These are phyloP conservation scores for Paramuricea clavata DNA, from an alignment of 92 coral and sea anemone species.

Conservation along the genomic window DNA sequence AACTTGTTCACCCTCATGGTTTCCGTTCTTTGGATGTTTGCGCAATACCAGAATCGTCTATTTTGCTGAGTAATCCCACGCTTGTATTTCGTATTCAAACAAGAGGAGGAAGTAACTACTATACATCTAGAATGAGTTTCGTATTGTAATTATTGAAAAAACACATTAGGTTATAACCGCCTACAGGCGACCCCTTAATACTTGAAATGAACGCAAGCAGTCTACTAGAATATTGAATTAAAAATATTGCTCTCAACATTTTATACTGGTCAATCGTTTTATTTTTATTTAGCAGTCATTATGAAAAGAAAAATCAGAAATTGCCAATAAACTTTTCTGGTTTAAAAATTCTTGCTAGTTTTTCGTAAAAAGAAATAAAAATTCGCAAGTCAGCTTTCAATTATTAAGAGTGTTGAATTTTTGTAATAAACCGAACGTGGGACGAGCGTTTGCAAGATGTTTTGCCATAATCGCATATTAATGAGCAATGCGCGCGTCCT, in stretches of 20 bases:
- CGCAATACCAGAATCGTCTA: not conserved
- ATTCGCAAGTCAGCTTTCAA: not conserved
- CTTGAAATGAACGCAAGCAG: not conserved
- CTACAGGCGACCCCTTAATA: not conserved
- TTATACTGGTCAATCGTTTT: not conserved
- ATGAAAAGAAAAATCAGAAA: not conserved
- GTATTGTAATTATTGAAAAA: not conserved
- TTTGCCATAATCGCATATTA: not conserved
- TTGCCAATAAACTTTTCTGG: not conserved
- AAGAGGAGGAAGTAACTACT: not conserved
- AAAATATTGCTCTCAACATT: not conserved
- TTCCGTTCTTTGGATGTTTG: not conserved
- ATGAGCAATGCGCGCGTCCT: not conserved
- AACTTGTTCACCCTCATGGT: not conserved
- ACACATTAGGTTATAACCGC: not conserved
- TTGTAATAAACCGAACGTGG: constrained; percentile 16
- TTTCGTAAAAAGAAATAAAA: not conserved
- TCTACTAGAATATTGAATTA: not conserved
- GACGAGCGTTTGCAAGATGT: constrained; percentile 12
- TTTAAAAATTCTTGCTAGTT: not conserved
- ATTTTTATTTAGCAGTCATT: not conserved
- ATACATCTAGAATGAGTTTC: not conserved
- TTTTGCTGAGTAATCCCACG: not conserved
- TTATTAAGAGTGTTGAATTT: not conserved
- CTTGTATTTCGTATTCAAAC: not conserved